phyloP scores from a whole-genome alignment of 2,888 invertebrate genomes.

The Drosophila borborema region DNA sequence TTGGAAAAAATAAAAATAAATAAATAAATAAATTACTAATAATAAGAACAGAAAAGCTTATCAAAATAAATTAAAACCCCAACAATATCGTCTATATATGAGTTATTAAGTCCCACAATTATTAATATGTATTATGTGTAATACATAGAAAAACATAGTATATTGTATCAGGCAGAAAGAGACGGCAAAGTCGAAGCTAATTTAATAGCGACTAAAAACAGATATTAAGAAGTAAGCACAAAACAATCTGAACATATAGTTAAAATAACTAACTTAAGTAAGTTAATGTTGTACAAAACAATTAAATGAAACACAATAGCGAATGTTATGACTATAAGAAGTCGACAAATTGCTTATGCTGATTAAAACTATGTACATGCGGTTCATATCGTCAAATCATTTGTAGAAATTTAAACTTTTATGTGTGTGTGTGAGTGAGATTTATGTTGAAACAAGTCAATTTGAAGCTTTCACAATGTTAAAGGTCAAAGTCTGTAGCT shows the following conservation, averaged over 20 bases:
- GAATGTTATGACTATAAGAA: neutral
- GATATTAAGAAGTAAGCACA: too few species aligned
- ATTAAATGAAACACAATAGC: neutral
- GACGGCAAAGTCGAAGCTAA: neutral
- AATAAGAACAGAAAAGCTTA: slow-evolving; percentile 7
- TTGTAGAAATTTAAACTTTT: neutral
- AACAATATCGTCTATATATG: neutral
- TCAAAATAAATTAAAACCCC: slow-evolving; percentile 6
- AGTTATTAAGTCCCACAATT: neutral
- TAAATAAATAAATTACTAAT: too few species aligned
- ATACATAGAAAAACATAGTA: neutral
- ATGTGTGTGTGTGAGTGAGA: slow-evolving; percentile 14
- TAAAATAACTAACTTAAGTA: neutral
- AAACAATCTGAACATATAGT: too few species aligned
- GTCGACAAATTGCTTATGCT: neutral
- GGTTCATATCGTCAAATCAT: neutral
- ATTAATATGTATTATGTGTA: neutral
- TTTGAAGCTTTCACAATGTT: slow-evolving; percentile 16
- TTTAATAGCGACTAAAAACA: neutral
- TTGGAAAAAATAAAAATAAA: neutral
- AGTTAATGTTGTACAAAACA: neutral
- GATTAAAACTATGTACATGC: slow-evolving; percentile 3
- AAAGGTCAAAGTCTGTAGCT: slow-evolving; percentile 33
- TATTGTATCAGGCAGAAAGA: neutral
- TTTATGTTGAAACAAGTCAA: slow-evolving; percentile 33